These are phyloP conservation scores for Sebastes miniatus DNA, from an alignment of 2,797 vertebrate species.

Conservation along the genomic window DNA sequence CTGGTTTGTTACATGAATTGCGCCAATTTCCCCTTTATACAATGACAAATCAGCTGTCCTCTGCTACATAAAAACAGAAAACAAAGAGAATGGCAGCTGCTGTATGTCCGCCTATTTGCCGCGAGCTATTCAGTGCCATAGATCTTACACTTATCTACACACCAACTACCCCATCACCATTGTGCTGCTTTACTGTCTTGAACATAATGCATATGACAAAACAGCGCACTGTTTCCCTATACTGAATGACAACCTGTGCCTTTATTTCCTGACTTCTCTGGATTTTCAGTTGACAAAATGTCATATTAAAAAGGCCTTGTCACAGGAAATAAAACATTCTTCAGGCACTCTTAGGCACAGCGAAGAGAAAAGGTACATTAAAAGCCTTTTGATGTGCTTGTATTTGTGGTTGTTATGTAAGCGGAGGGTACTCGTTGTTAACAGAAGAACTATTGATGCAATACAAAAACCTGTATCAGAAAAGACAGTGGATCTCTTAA, in stretches of 20 bases:
- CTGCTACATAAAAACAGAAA: not conserved
- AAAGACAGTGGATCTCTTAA: conserved; percentile 14
- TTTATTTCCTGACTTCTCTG: not conserved
- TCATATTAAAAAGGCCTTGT: conserved; percentile 6
- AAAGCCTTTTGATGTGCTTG: conserved; percentile 20
- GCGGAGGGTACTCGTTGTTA: conserved; percentile 12
- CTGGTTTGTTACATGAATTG: not conserved
- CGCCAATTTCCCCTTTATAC: not conserved
- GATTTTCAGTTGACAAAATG: not conserved
- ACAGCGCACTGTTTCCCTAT: not conserved
- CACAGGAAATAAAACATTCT: conserved; percentile 1
- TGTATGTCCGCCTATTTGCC: not conserved
- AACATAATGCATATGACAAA: not conserved
- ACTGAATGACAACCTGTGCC: not conserved
- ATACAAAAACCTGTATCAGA: not conserved
- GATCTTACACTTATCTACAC: conserved; percentile 3
- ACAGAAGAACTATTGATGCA: not conserved
- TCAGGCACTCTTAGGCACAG: not conserved
- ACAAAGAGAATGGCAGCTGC: not conserved
- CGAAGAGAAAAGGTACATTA: not conserved
- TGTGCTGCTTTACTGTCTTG: conserved; percentile 6
- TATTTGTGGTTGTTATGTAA: conserved; percentile 21
- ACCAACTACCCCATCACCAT: not conserved
- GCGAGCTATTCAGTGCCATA: conserved; percentile 1
- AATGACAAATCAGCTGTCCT: not conserved